Base-by-base conservation (phyloP, 2,113 vertebrate species). In the Paedocypris sp. region DNA sequence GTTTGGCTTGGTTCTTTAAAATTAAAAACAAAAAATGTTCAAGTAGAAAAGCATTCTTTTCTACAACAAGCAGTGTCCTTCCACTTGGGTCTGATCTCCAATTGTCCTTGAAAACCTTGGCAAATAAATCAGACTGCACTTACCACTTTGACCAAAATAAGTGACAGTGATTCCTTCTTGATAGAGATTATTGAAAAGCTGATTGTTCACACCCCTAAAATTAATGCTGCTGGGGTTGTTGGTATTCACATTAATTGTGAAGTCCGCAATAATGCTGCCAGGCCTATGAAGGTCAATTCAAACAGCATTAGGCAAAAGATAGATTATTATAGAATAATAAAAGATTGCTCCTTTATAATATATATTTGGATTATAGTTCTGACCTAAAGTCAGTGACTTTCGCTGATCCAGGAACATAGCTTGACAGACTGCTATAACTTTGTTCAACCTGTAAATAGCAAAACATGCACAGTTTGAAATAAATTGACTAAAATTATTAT, bases 191-290 rank as follows among this genome's bases (percentile, higher is more conserved):
- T 1, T 5, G 3, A 13, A 23, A 10, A 84, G 6, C 0, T 28
- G 19, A 20, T 6, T 0, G 32, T 80, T 78, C 47, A 50, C 77
- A 3, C 45, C 2, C 4, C 0, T 0, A 4, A 18, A 1, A 81
- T 20, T 2, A 0, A 6, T n/a, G n/a, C n/a, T n/a, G n/a, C n/a
- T n/a, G n/a, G n/a, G 1, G 7, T 22, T 3, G 15, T 66, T 1
- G 2, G 35, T 2, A 3, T 18, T 54, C 20, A 70, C 61, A 33
- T 4, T 2, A 12, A 85, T 28, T 18, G 6, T 45, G 36, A 61
- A 80, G 10, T 78, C 62, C 61, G 32, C 36, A 19, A 81, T 65
- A n/a, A 78, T 3, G 15, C 83, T 85, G 38, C 83, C 83, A 32
- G 23, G 0, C 3, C 83, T 85, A 58, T 36, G 45, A 3, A 38